A percentile compares a stretch with the other conserved stretches of the same genome.
phyloP scores from a whole-genome alignment of 2,888 invertebrate species.

The Metacarcinus magister region DNA sequence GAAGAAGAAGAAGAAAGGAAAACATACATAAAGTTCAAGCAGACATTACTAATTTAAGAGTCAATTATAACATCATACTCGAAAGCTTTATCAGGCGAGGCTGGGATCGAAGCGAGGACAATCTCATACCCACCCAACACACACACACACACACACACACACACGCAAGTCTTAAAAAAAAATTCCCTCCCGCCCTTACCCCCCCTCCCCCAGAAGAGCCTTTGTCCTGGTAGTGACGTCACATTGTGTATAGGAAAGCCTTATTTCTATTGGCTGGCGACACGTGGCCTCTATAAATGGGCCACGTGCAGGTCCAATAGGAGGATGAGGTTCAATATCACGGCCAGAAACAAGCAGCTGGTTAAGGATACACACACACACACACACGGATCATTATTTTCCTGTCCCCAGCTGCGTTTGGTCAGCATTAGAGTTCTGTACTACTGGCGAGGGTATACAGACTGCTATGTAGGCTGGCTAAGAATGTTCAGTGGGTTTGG shows the following conservation, averaged over 20 bases:
- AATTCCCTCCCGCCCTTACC: background rate
- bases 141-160: conserved; percentile 31
- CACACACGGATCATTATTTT: background rate
- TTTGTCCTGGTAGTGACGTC: background rate
- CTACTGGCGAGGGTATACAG: background rate
- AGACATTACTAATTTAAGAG: background rate
- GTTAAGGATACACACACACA: conserved; percentile 21
- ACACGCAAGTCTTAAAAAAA: background rate
- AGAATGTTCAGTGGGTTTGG: background rate
- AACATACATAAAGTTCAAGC: background rate
- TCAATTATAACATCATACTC: background rate
- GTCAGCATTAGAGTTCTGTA: background rate
- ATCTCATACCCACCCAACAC: background rate
- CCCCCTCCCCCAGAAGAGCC: background rate
- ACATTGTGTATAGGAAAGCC: background rate
- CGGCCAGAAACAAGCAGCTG: background rate
- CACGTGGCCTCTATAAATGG: conserved; percentile 27
- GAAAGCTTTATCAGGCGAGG: background rate
- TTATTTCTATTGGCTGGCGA: background rate
- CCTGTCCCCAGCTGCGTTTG: background rate
- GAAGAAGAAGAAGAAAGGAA: no score
- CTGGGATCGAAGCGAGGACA: background rate
- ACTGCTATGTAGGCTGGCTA: no score
- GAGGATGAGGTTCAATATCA: background rate
- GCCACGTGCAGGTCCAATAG: conserved; percentile 12